Conservation (phyloP, 2,888 invertebrate genomes). For the Drosophila mercatorum region DNA sequence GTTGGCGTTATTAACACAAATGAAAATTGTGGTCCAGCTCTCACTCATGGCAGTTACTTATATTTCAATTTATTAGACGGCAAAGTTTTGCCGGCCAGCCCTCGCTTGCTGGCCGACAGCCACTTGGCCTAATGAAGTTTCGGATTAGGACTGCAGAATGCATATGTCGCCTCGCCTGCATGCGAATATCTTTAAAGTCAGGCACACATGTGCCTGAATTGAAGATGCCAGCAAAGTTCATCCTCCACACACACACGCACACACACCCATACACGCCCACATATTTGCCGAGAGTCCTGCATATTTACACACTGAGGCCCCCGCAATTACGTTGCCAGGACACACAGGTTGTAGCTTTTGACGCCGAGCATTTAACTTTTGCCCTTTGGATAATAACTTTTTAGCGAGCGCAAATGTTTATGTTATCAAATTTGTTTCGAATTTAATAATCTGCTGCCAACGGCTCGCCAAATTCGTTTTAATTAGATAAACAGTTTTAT, state of each 20-base stretch:
- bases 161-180: conserved; percentile 10
- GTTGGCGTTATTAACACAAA: conserved; percentile 67
- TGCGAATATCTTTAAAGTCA: conserved; percentile 25
- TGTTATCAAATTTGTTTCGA: background rate
- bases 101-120: conserved; percentile 8
- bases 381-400: conserved; percentile 38
- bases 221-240: conserved; percentile 17
- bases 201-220: conserved; percentile 25
- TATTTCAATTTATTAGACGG: conserved; percentile 66
- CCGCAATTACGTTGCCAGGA: conserved; percentile 35
- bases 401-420: conserved; percentile 1
- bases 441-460: conserved; percentile 5
- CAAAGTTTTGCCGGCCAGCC: conserved; percentile 36
- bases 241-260: background rate
- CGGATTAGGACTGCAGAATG: conserved; percentile 39
- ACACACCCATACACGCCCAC: background rate
- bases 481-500: conserved; percentile 4
- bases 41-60: conserved; percentile 49
- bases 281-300: conserved; percentile 20
- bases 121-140: conserved; percentile 72
- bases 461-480: background rate
- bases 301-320: conserved; percentile 38
- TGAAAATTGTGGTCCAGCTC: conserved; percentile 50
- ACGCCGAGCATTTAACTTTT: conserved; percentile 54
- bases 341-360: conserved; percentile 42